Evolutionary conservation across 2,888 invertebrate species (phyloP), one percentile per base, ranked within the genome.

Genomic region (Smittia aterrima): DNA sequence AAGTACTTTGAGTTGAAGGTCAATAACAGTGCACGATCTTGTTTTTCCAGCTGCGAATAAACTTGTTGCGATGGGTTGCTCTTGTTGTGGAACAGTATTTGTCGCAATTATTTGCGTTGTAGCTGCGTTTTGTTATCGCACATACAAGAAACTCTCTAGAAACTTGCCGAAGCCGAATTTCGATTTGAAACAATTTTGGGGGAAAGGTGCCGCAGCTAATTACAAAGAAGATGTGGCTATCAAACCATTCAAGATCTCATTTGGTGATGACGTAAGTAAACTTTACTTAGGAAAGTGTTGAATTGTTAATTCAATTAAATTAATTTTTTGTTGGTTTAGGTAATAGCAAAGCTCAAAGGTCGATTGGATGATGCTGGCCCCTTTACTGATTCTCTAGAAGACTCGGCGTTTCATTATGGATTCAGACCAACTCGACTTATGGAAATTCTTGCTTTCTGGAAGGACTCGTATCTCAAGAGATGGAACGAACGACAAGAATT

Each of bases 401-500:
- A 86, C 67, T 82, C 85, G 0, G 87, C 86, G 3, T 95, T 93
- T 82, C 86, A 89, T 75, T 95, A 95, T 79, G 96, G 96, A 1
- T 90, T 95, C 80, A 91, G 93, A 79, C 83, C 89, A 0, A 85
- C 88, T 47, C 88, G 89, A 76, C 81, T 95, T 1, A 83, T 86
- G 11, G 85, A 86, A 76, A 84, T 95, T 6, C 80, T 92, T 0
- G 86, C 90, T 58, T 91, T 92, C 80, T 97, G 97, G 97, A 86
- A 86, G 9, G 87, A 88, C 41, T 86, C 86, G 32, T 95, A 92
- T 80, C 86, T 92, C 78, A 82, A 85, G 75, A 83, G 83, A 62
- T 92, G 91, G 91, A 80, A 81, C 24, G 86, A 89, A 66, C 84
- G 91, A 6, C 90, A 93, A 79, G 80, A 82, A 1, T 85, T 85